Base-by-base conservation (phyloP, 2,797 vertebrate species). In the Borostomias antarcticus region DNA sequence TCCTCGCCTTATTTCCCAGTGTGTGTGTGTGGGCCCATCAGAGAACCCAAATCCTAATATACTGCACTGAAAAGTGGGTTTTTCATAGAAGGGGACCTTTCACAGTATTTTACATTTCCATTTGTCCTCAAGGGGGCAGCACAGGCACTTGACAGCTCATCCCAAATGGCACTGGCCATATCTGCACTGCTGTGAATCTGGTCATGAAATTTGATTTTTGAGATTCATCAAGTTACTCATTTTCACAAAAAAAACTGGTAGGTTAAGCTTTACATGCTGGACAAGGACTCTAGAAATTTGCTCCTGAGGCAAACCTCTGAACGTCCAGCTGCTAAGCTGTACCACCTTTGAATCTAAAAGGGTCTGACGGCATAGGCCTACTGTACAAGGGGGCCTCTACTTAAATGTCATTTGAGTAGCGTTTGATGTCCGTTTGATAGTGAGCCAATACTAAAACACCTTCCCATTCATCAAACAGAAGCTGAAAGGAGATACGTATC, bases 101-200 rank as follows among this genome's bases (percentile, higher is more conserved):
- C 32, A 8, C 3, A 35, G 40, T 11, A 7, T 48, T 52, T 25
- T 61, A 48, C 11, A 58, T 29, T 61, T 8, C 58, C 17, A n/a
- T 26, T 25, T 61, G 8, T 61, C n/a, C 59, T 61, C 59, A 30
- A 48, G 59, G 43, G 26, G 59, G 59, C 59, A 48, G 59, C 7
- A 61, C 43, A 61, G 26, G 17, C 43, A 47, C 43, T 23, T 15
- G 17, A 17, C 40, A 45, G 40, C 15, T 45, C 40, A 45, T 7
- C 0, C 40, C 15, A 13, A 45, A n/a, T 45, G 15, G 4, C 17
- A 45, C 15, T 45, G 40, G 4, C 40, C 3, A 17, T 45, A 13
- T 6, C 40, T 45, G 13, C n/a, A 17, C 40, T 45, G 17, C 40
- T 45, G 40, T 13, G 4, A 17, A 43, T 15, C 17, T 15, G 15